Base-by-base conservation (phyloP, 2,113 vertebrate species). In the Notechis scutatus region DNA sequence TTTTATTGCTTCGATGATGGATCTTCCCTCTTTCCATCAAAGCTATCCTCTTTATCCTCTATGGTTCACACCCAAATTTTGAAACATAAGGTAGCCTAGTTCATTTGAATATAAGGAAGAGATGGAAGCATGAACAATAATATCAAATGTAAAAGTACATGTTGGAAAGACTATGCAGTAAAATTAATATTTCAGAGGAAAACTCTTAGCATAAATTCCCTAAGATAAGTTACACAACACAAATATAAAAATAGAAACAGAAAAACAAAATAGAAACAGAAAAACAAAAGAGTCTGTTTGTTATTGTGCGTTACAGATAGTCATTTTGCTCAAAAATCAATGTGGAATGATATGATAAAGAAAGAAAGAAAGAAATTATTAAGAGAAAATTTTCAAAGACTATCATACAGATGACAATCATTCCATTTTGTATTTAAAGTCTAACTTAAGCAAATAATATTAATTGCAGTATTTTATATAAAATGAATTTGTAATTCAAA, bases 291-390 rank as follows among this genome's bases (percentile, higher is more conserved):
- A 15, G 23, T 29, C 10, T 4, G 24, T 88, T 87, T 92, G 15
- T 34, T 92, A 20, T 34, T 45, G 15, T 52, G 5, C 0, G n/a
- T 69, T 90, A 21, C 7, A 3, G n/a, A 9, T 56, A 5, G 6
- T 23, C 7, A 45, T 81, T 56, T 57, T 45, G 59, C 74, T 87
- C 4, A 12, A 64, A 50, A 93, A 39, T 90, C 26, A 86, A 69
- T 90, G 42, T 89, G 56, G 90, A 90, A 52, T 64, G 55, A 42
- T 26, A 55, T 26, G 29, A n/a, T 61, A 39, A 69, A 87, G 45
- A 10, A 45, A 39, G 87, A 64, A 86, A 93, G 56, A 86, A 86
- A 87, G 87, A 93, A 90, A 91, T 91, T 50, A 87, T 50, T 88
- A 39, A 20, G 3, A 91, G n/a, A 29, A 55, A 57, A 23, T 61